phyloP scores from a whole-genome alignment of 2,113 vertebrate genomes.

The Mellivora capensis region DNA sequence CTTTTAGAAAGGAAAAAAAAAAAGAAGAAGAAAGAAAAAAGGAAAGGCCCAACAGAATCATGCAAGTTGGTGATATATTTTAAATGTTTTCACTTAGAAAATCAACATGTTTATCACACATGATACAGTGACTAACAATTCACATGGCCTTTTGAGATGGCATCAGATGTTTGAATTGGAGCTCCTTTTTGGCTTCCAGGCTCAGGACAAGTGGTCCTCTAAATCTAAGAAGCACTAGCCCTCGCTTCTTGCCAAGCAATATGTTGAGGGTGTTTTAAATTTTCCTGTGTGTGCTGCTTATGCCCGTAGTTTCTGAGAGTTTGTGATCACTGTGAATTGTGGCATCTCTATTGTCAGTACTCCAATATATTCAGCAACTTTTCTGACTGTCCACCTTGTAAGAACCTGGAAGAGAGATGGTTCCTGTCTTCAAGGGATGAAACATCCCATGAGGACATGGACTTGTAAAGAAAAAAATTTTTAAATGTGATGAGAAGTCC shows the following conservation, averaged over 20 bases:
- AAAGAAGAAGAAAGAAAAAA: not conserved
- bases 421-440: not conserved
- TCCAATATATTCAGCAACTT: not conserved
- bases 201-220: not conserved
- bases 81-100: not conserved
- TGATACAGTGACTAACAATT: not conserved
- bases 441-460: not conserved
- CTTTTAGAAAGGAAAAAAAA: not conserved
- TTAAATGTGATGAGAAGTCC: not conserved
- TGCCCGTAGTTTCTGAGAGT: not conserved
- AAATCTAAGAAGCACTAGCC: not conserved
- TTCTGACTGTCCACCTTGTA: not conserved
- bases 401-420: not conserved
- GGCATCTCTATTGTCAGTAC: not conserved
- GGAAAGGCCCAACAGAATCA: not conserved
- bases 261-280: not conserved
- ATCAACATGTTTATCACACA: not conserved
- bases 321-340: not conserved
- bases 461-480: not conserved
- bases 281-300: not conserved
- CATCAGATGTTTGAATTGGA: not conserved
- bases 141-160: not conserved
- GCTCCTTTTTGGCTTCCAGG: not conserved
- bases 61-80: not conserved
- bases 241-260: not conserved